Evolutionary conservation across 1,140 invertebrate species (phyloP).

Genomic region (Penaeus chinensis): DNA sequence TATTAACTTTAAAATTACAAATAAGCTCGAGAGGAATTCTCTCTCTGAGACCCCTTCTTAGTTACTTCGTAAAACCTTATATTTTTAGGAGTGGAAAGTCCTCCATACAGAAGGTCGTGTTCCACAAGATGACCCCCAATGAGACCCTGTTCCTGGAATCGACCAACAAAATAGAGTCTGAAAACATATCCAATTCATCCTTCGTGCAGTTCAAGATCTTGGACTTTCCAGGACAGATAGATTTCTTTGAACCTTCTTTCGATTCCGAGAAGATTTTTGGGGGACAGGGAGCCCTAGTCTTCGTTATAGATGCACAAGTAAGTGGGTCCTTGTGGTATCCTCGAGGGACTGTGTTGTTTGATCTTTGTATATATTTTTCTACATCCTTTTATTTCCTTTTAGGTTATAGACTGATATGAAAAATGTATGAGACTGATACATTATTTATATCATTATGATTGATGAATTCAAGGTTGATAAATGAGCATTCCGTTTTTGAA

Average conservation of each 20-base stretch:
- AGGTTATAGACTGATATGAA: too few species aligned
- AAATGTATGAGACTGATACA: too few species aligned
- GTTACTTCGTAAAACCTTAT: conserved; percentile 64
- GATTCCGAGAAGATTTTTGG: conserved; percentile 96
- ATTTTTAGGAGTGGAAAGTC: conserved; percentile 94
- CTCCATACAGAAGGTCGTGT: conserved; percentile 99
- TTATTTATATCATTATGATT: too few species aligned
- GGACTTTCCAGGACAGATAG: conserved; percentile 99
- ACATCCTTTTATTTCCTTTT: neutral
- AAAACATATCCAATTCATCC: conserved; percentile 95
- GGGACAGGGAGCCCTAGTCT: conserved; percentile 94
- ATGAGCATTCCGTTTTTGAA: too few species aligned
- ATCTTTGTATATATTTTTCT: neutral
- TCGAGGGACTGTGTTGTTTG: neutral
- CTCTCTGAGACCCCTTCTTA: neutral
- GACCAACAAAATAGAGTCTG: conserved; percentile 98
- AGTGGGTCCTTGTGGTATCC: conserved; percentile 23
- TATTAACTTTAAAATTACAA: too few species aligned
- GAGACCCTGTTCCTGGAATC: conserved; percentile 99
- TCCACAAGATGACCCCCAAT: conserved; percentile 99
- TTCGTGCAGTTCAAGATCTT: conserved; percentile 99
- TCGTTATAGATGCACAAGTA: conserved; percentile 99
- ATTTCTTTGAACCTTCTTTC: conserved; percentile 96
- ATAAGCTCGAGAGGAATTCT: neutral
- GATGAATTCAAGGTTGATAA: too few species aligned